phyloP scores from a whole-genome alignment of 2,113 vertebrate species.

The Lepus americanus region DNA sequence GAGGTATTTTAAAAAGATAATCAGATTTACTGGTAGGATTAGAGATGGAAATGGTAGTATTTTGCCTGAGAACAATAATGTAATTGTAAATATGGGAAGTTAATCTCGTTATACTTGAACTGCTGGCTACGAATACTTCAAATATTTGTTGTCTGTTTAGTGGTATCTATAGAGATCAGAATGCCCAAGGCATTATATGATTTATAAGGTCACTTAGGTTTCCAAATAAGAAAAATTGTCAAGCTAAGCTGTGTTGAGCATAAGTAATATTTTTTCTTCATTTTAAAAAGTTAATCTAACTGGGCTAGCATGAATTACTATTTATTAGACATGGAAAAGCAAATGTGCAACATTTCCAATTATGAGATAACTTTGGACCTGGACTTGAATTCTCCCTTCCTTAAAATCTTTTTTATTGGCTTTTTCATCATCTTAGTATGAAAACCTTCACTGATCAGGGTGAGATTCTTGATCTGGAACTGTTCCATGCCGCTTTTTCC shows the following conservation, averaged over 20 bases:
- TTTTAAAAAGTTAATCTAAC: conserved; percentile 36
- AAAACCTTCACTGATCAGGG: conserved; percentile 19
- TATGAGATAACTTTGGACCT: conserved; percentile 47
- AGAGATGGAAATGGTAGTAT: conserved; percentile 49
- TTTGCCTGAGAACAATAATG: conserved; percentile 63
- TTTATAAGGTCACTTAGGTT: conserved; percentile 57
- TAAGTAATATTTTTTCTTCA: conserved; percentile 52
- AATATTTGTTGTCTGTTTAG: conserved; percentile 46
- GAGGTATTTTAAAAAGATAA: conserved; percentile 51
- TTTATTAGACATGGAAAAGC: conserved; percentile 30
- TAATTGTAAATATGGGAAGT: conserved; percentile 47
- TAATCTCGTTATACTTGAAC: conserved; percentile 42
- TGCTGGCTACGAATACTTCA: background rate
- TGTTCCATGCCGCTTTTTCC: background rate
- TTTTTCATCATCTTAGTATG: background rate
- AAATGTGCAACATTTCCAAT: conserved; percentile 53
- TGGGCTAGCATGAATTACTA: background rate
- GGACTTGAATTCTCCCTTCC: conserved; percentile 22
- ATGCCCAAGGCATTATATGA: conserved; percentile 55
- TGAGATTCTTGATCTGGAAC: conserved; percentile 52
- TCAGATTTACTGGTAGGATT: conserved; percentile 24
- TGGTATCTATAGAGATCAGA: conserved; percentile 27
- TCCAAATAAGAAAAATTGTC: conserved; percentile 54
- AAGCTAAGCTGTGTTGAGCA: conserved; percentile 3
- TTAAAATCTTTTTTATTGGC: conserved; percentile 30